A percentile compares a stretch with the other conserved stretches of the same genome.
These are phyloP conservation scores for Meloidogyne hapla DNA, from an alignment of 1,140 invertebrate species.

Conservation along the genomic window DNA sequence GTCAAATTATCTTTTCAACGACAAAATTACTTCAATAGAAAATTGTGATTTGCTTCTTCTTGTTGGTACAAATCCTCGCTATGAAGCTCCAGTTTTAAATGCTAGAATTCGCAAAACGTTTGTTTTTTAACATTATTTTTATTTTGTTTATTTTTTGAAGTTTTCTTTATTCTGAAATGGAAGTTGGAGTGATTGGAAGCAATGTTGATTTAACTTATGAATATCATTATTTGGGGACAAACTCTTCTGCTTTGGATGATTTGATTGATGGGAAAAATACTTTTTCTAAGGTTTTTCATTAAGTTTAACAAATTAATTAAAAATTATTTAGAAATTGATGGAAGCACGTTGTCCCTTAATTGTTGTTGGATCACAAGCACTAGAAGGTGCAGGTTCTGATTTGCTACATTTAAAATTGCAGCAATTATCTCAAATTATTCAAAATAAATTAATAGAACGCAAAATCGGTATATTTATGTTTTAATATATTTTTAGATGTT, in stretches of 20 bases:
- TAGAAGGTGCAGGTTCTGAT: conserved; percentile 77
- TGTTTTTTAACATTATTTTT: neutral
- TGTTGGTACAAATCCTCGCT: conserved; percentile 93
- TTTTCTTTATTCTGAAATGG: conserved; percentile 67
- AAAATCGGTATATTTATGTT: conserved; percentile 4
- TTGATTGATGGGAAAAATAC: conserved; percentile 67
- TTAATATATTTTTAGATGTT: conserved; percentile 4
- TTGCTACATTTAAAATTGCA: conserved; percentile 77
- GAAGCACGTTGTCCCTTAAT: conserved; percentile 84
- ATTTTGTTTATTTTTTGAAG: conserved; percentile 52
- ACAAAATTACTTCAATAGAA: conserved; percentile 74
- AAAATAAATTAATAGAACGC: conserved; percentile 44
- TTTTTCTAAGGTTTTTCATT: conserved; percentile 44
- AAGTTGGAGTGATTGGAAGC: conserved; percentile 78
- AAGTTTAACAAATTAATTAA: neutral
- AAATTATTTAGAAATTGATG: conserved; percentile 69
- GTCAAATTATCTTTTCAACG: conserved; percentile 68
- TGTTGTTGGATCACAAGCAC: conserved; percentile 81
- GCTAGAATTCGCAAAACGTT: conserved; percentile 81
- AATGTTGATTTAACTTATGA: conserved; percentile 90
- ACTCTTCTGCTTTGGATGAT: conserved; percentile 50
- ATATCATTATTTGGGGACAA: conserved; percentile 70
- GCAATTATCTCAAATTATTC: conserved; percentile 68
- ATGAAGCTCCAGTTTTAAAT: conserved; percentile 95
- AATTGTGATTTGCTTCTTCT: conserved; percentile 87